Conservation (phyloP, 1,140 invertebrate genomes). For the Melanaphis sacchari region DNA sequence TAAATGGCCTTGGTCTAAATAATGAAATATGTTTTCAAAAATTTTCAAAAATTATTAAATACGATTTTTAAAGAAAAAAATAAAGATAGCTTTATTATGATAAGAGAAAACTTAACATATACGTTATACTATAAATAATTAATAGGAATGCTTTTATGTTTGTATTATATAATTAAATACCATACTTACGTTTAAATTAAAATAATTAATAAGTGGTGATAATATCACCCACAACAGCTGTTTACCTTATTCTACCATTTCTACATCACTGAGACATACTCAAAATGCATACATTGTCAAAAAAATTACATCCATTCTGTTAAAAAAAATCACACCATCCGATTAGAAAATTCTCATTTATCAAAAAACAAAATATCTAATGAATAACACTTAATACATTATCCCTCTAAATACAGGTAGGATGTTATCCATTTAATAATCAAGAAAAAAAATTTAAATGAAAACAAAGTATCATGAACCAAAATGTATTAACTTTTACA, state of each 20-base stretch:
- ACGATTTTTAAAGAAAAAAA: constrained; percentile 30
- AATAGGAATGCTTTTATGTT: constrained; percentile 37
- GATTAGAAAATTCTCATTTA: constrained; percentile 40
- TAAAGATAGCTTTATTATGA: constrained; percentile 22
- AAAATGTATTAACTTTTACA: constrained; percentile 48
- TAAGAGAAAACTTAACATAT: constrained; percentile 46
- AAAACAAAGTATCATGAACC: constrained; percentile 29
- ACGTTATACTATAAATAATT: constrained; percentile 40
- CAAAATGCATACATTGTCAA: constrained; percentile 37
- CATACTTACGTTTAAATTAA: constrained; percentile 8
- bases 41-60: background rate
- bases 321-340: constrained; percentile 46
- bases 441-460: constrained; percentile 21
- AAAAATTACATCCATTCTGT: constrained; percentile 8
- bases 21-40: background rate
- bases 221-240: background rate
- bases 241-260: constrained; percentile 41
- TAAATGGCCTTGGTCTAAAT: background rate
- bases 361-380: constrained; percentile 51
- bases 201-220: constrained; percentile 14
- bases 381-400: constrained; percentile 39
- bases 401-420: constrained; percentile 36
- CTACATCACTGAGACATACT: background rate
- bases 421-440: constrained; percentile 42
- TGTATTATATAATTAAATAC: background rate